Evolutionary conservation across 2,888 invertebrate genomes (phyloP).

Genomic region (Caenorhabditis japonica): DNA sequence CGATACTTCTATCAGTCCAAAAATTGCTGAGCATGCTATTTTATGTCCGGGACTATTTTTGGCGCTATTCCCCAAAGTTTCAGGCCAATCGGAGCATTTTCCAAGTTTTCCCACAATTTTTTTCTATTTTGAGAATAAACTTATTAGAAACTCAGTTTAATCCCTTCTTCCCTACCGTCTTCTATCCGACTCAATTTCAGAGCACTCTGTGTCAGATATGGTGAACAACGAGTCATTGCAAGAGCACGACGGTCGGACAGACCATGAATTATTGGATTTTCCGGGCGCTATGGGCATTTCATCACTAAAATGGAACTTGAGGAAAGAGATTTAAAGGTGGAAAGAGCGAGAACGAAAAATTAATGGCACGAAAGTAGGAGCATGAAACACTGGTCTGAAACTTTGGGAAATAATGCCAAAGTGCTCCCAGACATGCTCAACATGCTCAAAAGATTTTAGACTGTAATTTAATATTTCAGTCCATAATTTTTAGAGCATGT

Average conservation of each 20-base stretch:
- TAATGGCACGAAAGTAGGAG: background rate
- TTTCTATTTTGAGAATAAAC: background rate
- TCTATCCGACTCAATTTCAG: conserved; percentile 44
- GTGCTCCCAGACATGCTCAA: too few species aligned
- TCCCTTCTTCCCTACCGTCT: conserved; percentile 40
- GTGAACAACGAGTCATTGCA: conserved; percentile 58
- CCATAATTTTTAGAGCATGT: too few species aligned
- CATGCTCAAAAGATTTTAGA: too few species aligned
- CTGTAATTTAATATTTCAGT: too few species aligned
- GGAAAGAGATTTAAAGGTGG: background rate
- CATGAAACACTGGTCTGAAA: too few species aligned
- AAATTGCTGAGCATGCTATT: too few species aligned
- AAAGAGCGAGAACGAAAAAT: background rate
- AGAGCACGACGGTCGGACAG: conserved; percentile 53
- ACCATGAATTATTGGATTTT: conserved; percentile 51
- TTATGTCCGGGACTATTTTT: too few species aligned
- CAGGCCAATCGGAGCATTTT: too few species aligned
- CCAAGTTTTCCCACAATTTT: too few species aligned
- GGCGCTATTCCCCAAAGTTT: too few species aligned
- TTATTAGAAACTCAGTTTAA: conserved; percentile 1
- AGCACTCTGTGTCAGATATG: conserved; percentile 57
- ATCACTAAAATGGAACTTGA: conserved; percentile 4
- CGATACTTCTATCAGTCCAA: too few species aligned
- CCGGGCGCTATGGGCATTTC: conserved; percentile 46
- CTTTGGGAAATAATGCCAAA: too few species aligned